Evolutionary conservation across 2,113 vertebrate species (phyloP).

Genomic region (Nesoenas mayeri): DNA sequence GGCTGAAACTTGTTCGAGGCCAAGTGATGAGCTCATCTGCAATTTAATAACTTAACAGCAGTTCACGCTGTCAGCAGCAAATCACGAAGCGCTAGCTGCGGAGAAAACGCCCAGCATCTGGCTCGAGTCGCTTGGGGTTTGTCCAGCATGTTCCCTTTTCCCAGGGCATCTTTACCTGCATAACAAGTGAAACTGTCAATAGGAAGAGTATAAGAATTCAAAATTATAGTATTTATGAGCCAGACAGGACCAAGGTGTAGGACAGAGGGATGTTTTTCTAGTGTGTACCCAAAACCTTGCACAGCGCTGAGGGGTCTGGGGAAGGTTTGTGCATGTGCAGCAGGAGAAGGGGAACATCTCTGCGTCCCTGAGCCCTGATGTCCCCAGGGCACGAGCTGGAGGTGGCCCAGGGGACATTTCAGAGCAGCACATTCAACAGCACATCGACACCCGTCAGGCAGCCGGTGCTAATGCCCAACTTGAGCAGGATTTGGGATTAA

Average conservation of each 20-base stretch:
- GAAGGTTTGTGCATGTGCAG: rapidly evolving
- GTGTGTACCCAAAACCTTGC: neutral
- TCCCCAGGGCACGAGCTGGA: neutral
- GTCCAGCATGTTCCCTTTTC: neutral
- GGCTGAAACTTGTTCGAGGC: neutral
- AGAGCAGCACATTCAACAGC: neutral
- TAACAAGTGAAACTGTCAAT: neutral
- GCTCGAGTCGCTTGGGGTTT: neutral
- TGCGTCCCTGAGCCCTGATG: neutral
- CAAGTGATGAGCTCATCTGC: constrained; percentile 61
- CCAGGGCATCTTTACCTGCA: neutral
- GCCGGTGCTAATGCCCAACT: neutral
- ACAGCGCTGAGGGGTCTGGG: neutral
- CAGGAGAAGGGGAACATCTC: neutral
- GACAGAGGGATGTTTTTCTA: neutral
- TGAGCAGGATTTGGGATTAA: neutral
- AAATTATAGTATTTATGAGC: neutral
- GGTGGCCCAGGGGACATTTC: neutral
- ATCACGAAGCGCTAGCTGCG: neutral
- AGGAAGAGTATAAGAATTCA: neutral
- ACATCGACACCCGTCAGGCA: rapidly evolving
- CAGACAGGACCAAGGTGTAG: neutral
- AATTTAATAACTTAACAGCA: constrained; percentile 30
- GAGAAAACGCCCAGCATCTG: constrained; percentile 38
- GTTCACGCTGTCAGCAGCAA: constrained; percentile 34